Conservation (phyloP, 2,113 vertebrate genomes). For the Mohoua ochrocephala region DNA sequence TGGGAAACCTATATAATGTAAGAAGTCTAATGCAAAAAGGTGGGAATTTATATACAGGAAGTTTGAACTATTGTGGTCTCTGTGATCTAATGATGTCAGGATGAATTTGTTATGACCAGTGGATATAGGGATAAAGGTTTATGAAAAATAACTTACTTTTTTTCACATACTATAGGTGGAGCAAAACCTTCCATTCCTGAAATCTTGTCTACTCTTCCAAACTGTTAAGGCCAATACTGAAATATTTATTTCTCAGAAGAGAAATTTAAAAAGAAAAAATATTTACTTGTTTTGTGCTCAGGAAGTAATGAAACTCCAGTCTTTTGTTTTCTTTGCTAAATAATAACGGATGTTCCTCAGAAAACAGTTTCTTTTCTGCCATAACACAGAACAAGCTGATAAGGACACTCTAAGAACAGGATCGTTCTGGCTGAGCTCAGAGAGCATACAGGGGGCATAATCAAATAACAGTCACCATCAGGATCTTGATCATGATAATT, state of each 20-base stretch:
- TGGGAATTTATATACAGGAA: neutral
- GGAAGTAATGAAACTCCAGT: neutral
- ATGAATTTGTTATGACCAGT: neutral
- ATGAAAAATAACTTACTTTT: neutral
- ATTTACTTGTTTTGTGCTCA: neutral
- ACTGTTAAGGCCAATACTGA: neutral
- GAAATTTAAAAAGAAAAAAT: neutral
- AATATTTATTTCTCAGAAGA: neutral
- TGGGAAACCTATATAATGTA: neutral
- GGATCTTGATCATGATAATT: accelerated
- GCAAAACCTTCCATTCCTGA: neutral
- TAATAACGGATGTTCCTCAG: neutral
- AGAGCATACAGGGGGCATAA: neutral
- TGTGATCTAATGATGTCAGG: accelerated
- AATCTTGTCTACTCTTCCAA: neutral
- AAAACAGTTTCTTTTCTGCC: neutral
- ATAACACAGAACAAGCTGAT: neutral
- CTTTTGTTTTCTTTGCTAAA: neutral
- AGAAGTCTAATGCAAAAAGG: neutral
- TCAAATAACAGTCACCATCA: neutral
- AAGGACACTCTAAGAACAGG: neutral
- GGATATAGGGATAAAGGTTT: neutral
- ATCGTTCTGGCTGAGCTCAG: neutral
- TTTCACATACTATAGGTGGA: neutral
- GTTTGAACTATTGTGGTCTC: neutral